Evolutionary conservation across 2,113 vertebrate genomes (phyloP), one percentile per base, ranked within the genome.

Genomic region (Cygnus atratus): DNA sequence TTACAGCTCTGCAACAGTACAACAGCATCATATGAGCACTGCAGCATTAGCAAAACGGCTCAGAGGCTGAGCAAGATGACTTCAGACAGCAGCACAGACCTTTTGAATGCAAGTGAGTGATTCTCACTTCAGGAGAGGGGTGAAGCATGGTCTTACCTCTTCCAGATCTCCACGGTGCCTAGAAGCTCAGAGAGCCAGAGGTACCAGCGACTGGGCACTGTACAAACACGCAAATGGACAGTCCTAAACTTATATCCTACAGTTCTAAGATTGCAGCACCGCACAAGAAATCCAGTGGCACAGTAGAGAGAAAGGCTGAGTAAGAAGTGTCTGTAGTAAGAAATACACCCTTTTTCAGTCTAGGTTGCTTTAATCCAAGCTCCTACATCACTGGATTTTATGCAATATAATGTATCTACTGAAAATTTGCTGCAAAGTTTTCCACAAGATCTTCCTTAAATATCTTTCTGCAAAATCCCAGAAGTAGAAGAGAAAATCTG

Each of bases 401-500:
- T 5, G 3, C 6, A 78, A 76, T 50, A 92, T 84, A 86, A 88
- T 24, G 18, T 13, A 76, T 68, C 59, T 61, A 43, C 46, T 48
- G 12, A 39, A 44, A 75, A 73, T 68, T 50, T 65, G 10, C 19
- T 87, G 70, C 33, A 46, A 85, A 58, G 15, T 58, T 87, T 79
- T 87, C 4, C 2, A 33, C 31, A 61, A 59, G 35, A 76, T 19
- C 28, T 73, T 73, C 33, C 67, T 39, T 43, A 84, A 95, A 48
- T 13, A 72, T 71, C 48, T 93, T 90, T 61, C 74, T 90, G 70
- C 48, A 84, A 83, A 95, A 95, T 68, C 63, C 76, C 31, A 31
- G 55, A 80, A 68, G 10, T 18, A 81, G 59, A 87, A 94, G 48
- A 78, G 28, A 91, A 92, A 93, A 68, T 65, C 54, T 92, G 26